Base-by-base conservation (phyloP, 2,797 vertebrate species). In the Cryptoprocta ferox region DNA sequence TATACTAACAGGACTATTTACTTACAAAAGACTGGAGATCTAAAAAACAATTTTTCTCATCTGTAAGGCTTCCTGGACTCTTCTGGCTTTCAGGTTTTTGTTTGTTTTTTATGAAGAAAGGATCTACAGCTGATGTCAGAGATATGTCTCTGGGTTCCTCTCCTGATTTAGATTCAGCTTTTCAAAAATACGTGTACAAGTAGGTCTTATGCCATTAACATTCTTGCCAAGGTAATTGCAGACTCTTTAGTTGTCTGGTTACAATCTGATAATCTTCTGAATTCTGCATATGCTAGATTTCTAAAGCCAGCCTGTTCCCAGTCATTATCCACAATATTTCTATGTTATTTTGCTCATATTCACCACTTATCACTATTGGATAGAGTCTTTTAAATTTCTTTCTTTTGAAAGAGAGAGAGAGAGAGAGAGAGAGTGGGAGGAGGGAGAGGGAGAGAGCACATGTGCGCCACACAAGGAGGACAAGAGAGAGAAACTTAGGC, bases 81-180 rank as follows among this genome's bases (percentile, higher is more conserved):
- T 80, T 91, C 24, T 86, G 39, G 26, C 6, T 92, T 66, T 79
- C 10, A 26, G 45, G 10, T 0, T 37, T 42, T 37, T 87, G 26
- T 6, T 12, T 56, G 12, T 19, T 24, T 85, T 84, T 39, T 32
- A 21, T n/a, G 50, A 94, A 10, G 59, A 48, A 61, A 66, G 32
- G 19, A 35, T 32, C 13, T 61, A 30, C 11, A 61, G 75, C 7
- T 26, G 42, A 89, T 32, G 30, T 71, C 70, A 61, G 39, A n/a
- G 13, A 21, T 90, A 19, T 4, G 0, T 56, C 6, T 85, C 84
- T 56, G 32, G 61, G 18, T 50, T 26, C 53, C 1, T 26, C 76
- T 95, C 16, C 21, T 39, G 39, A 92, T 63, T 92, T 94, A 86
- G 56, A 88, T 91, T 92, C 48, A 79, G 73, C 35, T 97, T 91